These are phyloP conservation scores for Tanypteryx hageni DNA, from an alignment of 2,888 invertebrate species.

Conservation along the genomic window DNA sequence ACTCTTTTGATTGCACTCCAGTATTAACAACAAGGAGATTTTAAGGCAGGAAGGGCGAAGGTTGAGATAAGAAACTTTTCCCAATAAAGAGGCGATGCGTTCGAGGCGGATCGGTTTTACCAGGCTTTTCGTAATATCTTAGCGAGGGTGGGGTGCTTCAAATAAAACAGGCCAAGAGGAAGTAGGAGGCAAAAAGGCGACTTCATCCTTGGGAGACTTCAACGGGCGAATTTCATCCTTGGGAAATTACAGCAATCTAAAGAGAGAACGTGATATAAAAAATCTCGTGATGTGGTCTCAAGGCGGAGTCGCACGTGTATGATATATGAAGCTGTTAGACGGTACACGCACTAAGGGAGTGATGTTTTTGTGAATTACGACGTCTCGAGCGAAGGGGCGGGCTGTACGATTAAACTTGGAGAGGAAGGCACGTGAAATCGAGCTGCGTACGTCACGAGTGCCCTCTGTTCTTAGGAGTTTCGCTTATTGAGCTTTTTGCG, in stretches of 20 bases:
- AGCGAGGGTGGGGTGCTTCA: not conserved
- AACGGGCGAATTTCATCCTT: not conserved
- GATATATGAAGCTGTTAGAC: not conserved
- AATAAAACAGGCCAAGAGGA: not conserved
- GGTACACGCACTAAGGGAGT: slow-evolving; percentile 16
- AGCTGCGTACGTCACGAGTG: too few species aligned
- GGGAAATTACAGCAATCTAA: not conserved
- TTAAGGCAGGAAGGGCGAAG: not conserved
- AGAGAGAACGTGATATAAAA: not conserved
- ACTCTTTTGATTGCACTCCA: too few species aligned
- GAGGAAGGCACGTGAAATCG: not conserved
- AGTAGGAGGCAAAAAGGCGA: not conserved
- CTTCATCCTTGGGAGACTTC: not conserved
- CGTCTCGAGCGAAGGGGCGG: not conserved
- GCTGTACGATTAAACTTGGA: not conserved
- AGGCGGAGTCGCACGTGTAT: not conserved
- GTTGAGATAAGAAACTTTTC: not conserved
- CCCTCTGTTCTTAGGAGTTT: too few species aligned
- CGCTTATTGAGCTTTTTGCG: too few species aligned
- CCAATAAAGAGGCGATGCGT: not conserved
- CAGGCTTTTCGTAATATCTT: not conserved
- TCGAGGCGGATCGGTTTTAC: not conserved
- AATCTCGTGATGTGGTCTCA: not conserved
- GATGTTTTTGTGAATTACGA: not conserved
- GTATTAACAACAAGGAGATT: too few species aligned